Evolutionary conservation across 2,888 invertebrate species (phyloP), one percentile per base, ranked within the genome.

Genomic region (Lamellibrachia satsuma): DNA sequence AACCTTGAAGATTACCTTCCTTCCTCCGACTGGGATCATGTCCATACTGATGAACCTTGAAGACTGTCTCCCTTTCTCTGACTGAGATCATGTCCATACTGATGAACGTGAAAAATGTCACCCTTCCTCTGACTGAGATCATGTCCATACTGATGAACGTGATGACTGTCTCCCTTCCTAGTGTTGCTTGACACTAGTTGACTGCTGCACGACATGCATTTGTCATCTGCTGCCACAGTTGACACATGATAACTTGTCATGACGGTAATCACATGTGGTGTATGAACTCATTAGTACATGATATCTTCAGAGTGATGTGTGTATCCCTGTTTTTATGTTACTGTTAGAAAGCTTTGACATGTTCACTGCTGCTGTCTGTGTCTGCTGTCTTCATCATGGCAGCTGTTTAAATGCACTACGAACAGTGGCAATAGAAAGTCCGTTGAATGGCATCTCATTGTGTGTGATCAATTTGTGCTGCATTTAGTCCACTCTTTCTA

Each of bases 181-280:
- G 15, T 75, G 22, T 11, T 15, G 15, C 75, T 75, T 75, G 75
- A 75, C 75, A 75, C 75, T 75, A 75, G 75, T 75, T 75, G 75
- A 75, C 75, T 75, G 75, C 75, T 22, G 75, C 22, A 6, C 22
- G 75, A 75, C 75, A 75, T 15, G 75, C 3, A 75, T 75, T 75
- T 75, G 75, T 75, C 75, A 75, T 75, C 75, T 75, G 75, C 3
- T 22, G 75, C 22, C 75, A 75, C 22, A n/a, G 75, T 15, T 75
- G 75, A 15, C 75, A 75, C 75, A n/a, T 75, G 75, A 75, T 75
- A 15, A 75, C 75, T 75, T 75, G 75, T 75, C 75, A 75, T 75
- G 75, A 75, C 6, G n/a, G 15, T 75, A 75, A 75, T 75, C 22
- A 75, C 75, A 75, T 15, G 75, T 75, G 75, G 15, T 75, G 4